Evolutionary conservation across 1,140 invertebrate species (phyloP), one percentile per base, ranked within the genome.

Genomic region (Brachionus manjavacas): DNA sequence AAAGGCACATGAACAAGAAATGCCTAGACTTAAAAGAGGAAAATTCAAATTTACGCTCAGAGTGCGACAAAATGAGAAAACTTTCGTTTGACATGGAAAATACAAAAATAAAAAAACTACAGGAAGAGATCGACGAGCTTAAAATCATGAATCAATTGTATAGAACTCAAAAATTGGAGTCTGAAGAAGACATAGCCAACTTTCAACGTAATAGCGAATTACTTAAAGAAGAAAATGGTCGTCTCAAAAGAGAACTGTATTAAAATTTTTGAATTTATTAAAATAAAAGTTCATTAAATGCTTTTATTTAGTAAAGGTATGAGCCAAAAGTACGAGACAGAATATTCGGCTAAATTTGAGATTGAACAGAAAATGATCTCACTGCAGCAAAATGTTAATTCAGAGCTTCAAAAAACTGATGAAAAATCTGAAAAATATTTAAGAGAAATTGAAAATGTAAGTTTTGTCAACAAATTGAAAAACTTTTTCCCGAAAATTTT

Each of bases 171-270:
- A 60, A 46, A 64, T 31, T 81, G 23, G 79, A 86, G 55, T 85
- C 86, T 7, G 79, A 81, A 41, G 79, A 81, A 85, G 86, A 89
- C 76, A 86, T 87, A 76, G 86, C 86, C 79, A 83, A 80, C 84
- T 80, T 49, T 86, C 93, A 92, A 76, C 94, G 94, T 84, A 95
- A 97, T 87, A 91, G 95, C 7, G 93, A 95, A 84, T 94, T 94
- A 87, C 90, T 98, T 1, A 81, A 81, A 14, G 31, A 39, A 3
- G 79, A 81, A 25, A 41, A 43, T 43, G 12, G 7, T 16, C 52
- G 52, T 14, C 39, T 81, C 4, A 81, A 35, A 81, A 25, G 52
- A 60, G 79, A 81, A 60, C 60, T 64, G 79, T 60, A 81, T 14
- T 12, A 8, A 28, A 31, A 41, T 23, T 25, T 64, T 25, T 52